Conservation (phyloP, 2,888 invertebrate genomes). For the Drosophila barbarae region DNA sequence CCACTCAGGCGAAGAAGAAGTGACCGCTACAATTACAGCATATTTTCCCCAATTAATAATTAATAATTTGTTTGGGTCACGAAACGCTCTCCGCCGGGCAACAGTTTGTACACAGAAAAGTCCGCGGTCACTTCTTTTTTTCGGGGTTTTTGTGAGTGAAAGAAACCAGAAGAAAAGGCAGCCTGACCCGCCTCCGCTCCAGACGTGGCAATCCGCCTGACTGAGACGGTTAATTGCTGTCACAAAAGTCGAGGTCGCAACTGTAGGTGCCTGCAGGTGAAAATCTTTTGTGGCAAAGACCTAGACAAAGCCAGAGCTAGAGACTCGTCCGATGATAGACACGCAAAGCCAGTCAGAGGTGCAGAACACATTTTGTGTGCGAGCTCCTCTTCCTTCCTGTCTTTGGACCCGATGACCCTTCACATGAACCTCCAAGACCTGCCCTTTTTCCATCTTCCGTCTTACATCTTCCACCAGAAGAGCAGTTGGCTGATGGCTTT, state of each 20-base stretch:
- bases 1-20: conserved; percentile 48
- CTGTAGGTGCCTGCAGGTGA: conserved; percentile 38
- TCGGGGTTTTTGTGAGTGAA: conserved; percentile 29
- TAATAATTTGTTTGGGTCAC: conserved; percentile 78
- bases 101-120: conserved; percentile 48
- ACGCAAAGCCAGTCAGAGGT: conserved; percentile 64
- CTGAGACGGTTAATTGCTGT: conserved; percentile 76
- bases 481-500: conserved; percentile 37
- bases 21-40: conserved; percentile 75
- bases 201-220: conserved; percentile 54
- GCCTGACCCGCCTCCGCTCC: conserved; percentile 25
- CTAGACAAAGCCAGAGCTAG: conserved; percentile 4
- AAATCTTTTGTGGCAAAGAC: conserved; percentile 58
- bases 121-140: conserved; percentile 1
- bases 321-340: conserved; percentile 29
- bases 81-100: conserved; percentile 58
- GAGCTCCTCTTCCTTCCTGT: conserved; percentile 36
- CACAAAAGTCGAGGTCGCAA: conserved; percentile 54
- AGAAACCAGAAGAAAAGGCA: conserved; percentile 48
- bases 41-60: conserved; percentile 77
- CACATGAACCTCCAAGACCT: conserved; percentile 4
- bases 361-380: conserved; percentile 67
- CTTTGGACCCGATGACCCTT: conserved; percentile 15
- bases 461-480: not conserved
- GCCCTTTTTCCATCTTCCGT: conserved; percentile 12